phyloP scores from a whole-genome alignment of 2,797 vertebrate species.

The Hozukius guyotensis region DNA sequence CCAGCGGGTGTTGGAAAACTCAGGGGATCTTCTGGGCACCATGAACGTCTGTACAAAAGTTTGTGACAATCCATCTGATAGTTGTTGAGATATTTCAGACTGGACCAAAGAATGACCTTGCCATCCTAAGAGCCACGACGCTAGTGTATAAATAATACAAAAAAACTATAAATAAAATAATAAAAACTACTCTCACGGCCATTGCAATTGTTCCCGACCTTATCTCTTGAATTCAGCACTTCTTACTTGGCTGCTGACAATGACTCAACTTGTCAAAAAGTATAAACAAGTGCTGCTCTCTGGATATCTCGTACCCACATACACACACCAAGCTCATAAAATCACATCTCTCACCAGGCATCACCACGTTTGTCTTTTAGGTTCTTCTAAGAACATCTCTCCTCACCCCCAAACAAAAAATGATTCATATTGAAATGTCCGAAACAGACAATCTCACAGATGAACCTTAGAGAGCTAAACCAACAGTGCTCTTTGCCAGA shows the following conservation, averaged over 20 bases:
- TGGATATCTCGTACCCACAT: neutral
- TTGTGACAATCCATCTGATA: neutral
- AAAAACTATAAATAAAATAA: neutral
- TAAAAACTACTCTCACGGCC: neutral
- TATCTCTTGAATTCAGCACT: constrained; percentile 33
- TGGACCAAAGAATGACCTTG: constrained; percentile 3
- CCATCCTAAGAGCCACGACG: neutral
- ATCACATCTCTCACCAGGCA: neutral
- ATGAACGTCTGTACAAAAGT: neutral
- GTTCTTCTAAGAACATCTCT: neutral
- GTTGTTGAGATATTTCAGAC: neutral
- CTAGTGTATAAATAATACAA: neutral
- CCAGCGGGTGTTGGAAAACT: neutral
- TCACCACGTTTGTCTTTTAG: constrained; percentile 7
- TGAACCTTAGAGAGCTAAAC: constrained; percentile 31
- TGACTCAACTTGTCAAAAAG: constrained; percentile 12
- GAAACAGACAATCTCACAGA: constrained; percentile 11
- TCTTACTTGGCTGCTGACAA: constrained; percentile 25
- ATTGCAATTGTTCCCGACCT: neutral
- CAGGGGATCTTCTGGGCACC: neutral
- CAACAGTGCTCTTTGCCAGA: constrained; percentile 24
- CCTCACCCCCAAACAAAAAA: neutral
- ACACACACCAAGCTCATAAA: constrained; percentile 1
- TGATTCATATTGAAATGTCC: constrained; percentile 1
- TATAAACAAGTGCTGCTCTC: constrained; percentile 18